Percentiles rank a stretch among this genome's conserved stretches.
Conservation (phyloP, 2,888 invertebrate genomes). For the Eilema depressum region DNA sequence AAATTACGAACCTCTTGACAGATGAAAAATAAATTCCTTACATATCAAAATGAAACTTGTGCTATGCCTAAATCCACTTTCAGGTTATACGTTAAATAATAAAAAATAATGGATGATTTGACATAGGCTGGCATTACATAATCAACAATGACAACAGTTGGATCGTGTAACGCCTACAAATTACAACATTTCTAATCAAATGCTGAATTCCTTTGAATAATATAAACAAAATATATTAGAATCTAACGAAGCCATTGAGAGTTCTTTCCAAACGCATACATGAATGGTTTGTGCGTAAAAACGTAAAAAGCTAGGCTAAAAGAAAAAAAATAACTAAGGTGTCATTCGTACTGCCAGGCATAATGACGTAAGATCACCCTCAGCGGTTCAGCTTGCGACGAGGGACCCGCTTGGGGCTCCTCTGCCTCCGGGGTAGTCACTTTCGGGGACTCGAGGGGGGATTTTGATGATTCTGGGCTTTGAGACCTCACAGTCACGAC, state of each 20-base stretch:
- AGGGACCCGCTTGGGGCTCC: slow-evolving; percentile 76
- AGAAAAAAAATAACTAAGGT: slow-evolving; percentile 81
- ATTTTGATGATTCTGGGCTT: slow-evolving; percentile 43
- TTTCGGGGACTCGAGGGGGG: slow-evolving; percentile 18
- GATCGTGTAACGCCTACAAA: slow-evolving; percentile 40
- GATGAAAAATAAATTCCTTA: background rate
- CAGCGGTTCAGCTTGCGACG: slow-evolving; percentile 73
- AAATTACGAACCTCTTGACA: background rate
- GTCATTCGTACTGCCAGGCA: slow-evolving; percentile 87
- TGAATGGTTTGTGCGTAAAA: slow-evolving; percentile 72
- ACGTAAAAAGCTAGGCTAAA: slow-evolving; percentile 79
- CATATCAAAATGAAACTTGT: background rate
- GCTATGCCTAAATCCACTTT: background rate
- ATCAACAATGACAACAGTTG: slow-evolving; percentile 39
- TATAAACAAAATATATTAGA: slow-evolving; percentile 26
- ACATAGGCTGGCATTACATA: slow-evolving; percentile 37
- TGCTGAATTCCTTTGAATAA: slow-evolving; percentile 84
- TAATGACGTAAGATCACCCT: slow-evolving; percentile 84
- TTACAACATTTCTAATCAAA: slow-evolving; percentile 64
- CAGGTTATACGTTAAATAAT: background rate
- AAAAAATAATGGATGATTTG: slow-evolving; percentile 7
- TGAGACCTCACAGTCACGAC: slow-evolving; percentile 62
- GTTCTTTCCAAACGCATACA: slow-evolving; percentile 60
- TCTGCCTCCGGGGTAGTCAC: slow-evolving; percentile 55
- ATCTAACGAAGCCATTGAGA: slow-evolving; percentile 64